Evolutionary conservation across 2,113 vertebrate species (phyloP).

Genomic region (Equus przewalskii): DNA sequence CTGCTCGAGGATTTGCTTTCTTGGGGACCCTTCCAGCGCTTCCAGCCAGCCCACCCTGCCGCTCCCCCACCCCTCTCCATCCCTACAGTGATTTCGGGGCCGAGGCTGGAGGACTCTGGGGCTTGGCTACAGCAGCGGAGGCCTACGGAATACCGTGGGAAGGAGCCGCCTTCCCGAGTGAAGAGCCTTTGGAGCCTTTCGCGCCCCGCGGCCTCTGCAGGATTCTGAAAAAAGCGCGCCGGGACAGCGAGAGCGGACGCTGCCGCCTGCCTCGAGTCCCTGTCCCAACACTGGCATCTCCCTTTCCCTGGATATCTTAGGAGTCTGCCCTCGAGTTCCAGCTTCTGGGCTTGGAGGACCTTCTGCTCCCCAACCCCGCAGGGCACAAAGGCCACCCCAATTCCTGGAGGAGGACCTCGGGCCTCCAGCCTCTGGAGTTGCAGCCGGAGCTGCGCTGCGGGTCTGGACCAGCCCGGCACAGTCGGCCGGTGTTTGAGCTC

Average conservation of each 20-base stretch:
- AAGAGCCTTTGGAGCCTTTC: background rate
- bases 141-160: background rate
- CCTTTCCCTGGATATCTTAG: background rate
- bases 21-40: background rate
- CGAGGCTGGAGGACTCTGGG: background rate
- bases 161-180: background rate
- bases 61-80: background rate
- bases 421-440: background rate
- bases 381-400: background rate
- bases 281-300: background rate
- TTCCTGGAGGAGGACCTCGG: background rate
- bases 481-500: background rate
- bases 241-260: rapidly evolving
- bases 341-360: background rate
- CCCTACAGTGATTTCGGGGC: rapidly evolving
- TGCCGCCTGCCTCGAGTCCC: background rate
- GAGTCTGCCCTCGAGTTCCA: background rate
- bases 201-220: background rate
- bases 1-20: background rate
- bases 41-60: background rate
- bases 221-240: background rate
- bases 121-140: background rate
- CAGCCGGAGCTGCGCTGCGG: rapidly evolving
- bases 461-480: rapidly evolving
- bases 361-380: too few species aligned